Percentiles rank a stretch among this genome's conserved stretches.
Conservation (phyloP, 2,888 invertebrate genomes). For the Anthophora plumipes region DNA sequence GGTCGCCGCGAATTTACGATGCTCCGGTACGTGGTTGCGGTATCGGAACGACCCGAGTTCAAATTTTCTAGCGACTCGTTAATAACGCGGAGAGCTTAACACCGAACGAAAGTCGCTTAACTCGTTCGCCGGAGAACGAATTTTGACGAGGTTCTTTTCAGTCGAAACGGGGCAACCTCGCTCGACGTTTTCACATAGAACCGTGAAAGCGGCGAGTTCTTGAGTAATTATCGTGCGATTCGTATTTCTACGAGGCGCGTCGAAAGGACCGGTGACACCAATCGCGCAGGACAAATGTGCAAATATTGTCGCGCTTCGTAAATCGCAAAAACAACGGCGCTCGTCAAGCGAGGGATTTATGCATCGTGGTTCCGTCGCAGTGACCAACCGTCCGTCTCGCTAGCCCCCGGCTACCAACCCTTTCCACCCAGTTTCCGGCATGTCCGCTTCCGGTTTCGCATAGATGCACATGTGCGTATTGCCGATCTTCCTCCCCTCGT, state of each 20-base stretch:
- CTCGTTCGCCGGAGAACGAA: too few relatives aligned
- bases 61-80: not conserved
- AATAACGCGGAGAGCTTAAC: not conserved
- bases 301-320: conserved; percentile 74
- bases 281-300: conserved; percentile 70
- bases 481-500: conserved; percentile 17
- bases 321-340: conserved; percentile 75
- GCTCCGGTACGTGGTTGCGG: not conserved
- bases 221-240: conserved; percentile 46
- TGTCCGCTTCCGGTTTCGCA: conserved; percentile 69
- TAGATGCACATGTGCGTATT: conserved; percentile 64
- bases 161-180: not conserved
- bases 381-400: conserved; percentile 45
- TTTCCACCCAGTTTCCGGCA: conserved; percentile 57
- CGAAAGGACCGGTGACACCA: conserved; percentile 53
- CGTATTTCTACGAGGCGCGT: conserved; percentile 17
- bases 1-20: not conserved
- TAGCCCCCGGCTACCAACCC: conserved; percentile 17
- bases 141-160: not conserved
- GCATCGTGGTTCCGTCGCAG: conserved; percentile 70
- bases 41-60: not conserved
- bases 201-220: conserved; percentile 7
- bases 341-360: conserved; percentile 75
- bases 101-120: not conserved
- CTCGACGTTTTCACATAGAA: too few relatives aligned